A percentile compares a stretch with the other conserved stretches of the same genome.
Evolutionary conservation across 2,113 vertebrate species (phyloP).

Genomic region (Myrmophylax atrothorax): DNA sequence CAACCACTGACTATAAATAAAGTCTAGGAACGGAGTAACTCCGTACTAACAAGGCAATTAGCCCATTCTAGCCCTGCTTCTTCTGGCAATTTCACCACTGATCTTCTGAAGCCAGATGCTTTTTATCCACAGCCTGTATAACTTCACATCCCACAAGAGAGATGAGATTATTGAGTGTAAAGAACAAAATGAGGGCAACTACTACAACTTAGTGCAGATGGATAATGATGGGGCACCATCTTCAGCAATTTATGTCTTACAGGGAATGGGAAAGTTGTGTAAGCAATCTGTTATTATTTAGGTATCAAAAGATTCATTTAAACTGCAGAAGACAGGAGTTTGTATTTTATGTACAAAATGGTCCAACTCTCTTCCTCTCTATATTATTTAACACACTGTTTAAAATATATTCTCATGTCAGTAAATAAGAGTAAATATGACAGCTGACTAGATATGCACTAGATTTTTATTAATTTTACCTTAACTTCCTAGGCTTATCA

Average conservation of each 20-base stretch:
- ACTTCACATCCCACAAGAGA: not conserved
- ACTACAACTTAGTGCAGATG: not conserved
- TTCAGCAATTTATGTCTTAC: not conserved
- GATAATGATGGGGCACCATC: not conserved
- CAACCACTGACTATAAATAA: not conserved
- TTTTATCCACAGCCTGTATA: not conserved
- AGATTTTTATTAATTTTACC: constrained; percentile 14
- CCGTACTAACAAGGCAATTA: not conserved
- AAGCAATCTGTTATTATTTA: not conserved
- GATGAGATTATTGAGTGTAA: not conserved
- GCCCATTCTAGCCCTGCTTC: not conserved
- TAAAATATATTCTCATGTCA: not conserved
- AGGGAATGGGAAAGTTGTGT: not conserved
- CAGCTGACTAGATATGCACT: not conserved
- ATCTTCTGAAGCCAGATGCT: not conserved
- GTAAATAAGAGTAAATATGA: not conserved
- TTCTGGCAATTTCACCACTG: not conserved
- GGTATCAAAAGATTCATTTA: not conserved
- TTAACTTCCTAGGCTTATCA: not conserved
- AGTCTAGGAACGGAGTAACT: not conserved
- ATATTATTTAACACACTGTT: not conserved
- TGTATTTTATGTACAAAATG: not conserved
- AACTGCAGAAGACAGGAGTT: not conserved
- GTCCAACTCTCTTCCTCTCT: not conserved
- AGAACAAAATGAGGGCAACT: not conserved